Percentiles rank a stretch among this genome's conserved stretches.
Conservation (phyloP, 2,113 vertebrate species). For the Cyprinodon tularosa region DNA sequence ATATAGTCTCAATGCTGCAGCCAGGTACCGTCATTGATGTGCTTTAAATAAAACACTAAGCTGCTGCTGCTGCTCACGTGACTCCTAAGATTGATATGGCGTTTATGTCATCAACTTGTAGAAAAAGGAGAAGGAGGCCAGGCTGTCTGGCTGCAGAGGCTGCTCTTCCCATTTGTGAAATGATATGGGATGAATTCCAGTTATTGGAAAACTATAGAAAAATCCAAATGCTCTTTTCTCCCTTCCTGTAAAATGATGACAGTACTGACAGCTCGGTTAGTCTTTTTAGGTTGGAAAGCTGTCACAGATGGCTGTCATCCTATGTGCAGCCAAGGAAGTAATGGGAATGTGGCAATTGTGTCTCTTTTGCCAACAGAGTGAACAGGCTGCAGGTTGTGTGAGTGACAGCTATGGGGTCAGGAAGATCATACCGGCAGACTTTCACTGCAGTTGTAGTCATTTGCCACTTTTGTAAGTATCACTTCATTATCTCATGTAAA, state of each 20-base stretch:
- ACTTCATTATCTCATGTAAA: conserved; percentile 3
- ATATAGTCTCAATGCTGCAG: conserved; percentile 37
- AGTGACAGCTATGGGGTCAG: conserved; percentile 74
- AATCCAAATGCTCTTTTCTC: conserved; percentile 31
- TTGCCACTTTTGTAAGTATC: conserved; percentile 74
- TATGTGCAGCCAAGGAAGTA: conserved; percentile 48
- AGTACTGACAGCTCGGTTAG: conserved; percentile 53
- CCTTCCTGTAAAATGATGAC: conserved; percentile 59
- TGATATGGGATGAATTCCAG: conserved; percentile 75
- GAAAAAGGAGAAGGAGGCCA: conserved; percentile 40
- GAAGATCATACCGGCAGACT: conserved; percentile 52
- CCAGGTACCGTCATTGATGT: conserved; percentile 61
- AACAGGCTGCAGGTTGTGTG: conserved; percentile 69
- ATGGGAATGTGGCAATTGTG: conserved; percentile 66
- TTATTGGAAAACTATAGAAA: conserved; percentile 70
- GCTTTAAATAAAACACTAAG: conserved; percentile 68
- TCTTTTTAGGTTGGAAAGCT: conserved; percentile 59
- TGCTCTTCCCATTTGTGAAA: conserved; percentile 70
- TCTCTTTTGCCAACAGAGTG: conserved; percentile 64
- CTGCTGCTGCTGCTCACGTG: conserved; percentile 54
- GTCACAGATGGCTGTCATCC: conserved; percentile 60
- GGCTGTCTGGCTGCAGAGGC: conserved; percentile 58
- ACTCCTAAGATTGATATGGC: conserved; percentile 68
- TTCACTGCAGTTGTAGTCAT: conserved; percentile 49
- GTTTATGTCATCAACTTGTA: conserved; percentile 69